These are phyloP conservation scores for Eurytoma adleriae DNA, from an alignment of 2,888 invertebrate genomes.

Conservation along the genomic window DNA sequence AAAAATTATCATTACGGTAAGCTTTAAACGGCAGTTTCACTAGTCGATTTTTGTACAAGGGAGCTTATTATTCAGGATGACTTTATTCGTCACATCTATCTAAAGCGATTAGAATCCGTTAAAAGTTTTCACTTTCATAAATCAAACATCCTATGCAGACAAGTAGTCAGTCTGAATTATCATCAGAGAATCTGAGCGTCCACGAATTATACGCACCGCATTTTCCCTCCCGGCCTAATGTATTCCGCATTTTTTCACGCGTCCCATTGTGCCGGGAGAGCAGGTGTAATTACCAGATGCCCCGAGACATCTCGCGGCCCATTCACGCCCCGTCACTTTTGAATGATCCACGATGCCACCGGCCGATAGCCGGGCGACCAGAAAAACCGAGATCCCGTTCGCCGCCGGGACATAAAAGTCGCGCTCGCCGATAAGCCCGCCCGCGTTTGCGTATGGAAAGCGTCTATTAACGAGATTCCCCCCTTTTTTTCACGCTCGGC, in stretches of 20 bases:
- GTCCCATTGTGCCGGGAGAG: slow-evolving; percentile 15
- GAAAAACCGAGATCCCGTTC: neutral
- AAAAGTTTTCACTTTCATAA: slow-evolving; percentile 9
- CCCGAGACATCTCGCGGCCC: neutral
- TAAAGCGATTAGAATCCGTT: neutral
- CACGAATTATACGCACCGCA: slow-evolving; percentile 1
- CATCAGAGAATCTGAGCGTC: slow-evolving; percentile 38
- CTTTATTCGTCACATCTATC: neutral
- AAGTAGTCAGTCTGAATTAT: slow-evolving; percentile 9
- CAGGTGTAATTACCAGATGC: no score
- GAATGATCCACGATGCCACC: neutral
- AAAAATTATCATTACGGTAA: no score
- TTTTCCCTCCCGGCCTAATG: neutral
- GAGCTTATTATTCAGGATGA: neutral
- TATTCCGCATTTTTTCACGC: slow-evolving; percentile 11
- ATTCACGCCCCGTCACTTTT: slow-evolving; percentile 31
- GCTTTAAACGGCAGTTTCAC: neutral
- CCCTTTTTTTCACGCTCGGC: no score
- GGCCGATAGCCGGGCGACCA: no score
- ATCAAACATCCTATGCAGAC: slow-evolving; percentile 32
- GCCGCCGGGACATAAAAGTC: neutral
- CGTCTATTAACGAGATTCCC: no score
- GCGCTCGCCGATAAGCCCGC: neutral
- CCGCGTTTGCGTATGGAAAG: no score
- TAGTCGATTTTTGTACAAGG: neutral